These are phyloP conservation scores for Cladopsammia gracilis DNA, from an alignment of 64 coral and sea anemone genomes.

Conservation along the genomic window DNA sequence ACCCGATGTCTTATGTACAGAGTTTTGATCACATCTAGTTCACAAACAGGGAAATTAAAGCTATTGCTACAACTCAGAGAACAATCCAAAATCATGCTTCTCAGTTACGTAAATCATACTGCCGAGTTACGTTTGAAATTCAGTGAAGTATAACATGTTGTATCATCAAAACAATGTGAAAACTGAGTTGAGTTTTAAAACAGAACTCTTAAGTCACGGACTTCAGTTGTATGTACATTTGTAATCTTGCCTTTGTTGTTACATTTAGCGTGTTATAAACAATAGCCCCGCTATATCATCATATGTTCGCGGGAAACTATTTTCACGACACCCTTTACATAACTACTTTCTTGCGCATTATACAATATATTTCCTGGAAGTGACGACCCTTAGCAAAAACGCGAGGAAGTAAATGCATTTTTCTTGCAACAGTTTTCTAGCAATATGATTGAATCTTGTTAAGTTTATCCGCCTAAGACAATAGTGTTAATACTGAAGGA, in stretches of 20 bases:
- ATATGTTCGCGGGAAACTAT: not conserved
- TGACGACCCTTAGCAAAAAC: not conserved
- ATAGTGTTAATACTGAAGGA: not conserved
- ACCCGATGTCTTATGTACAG: too few relatives aligned
- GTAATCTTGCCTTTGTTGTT: not conserved
- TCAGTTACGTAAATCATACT: too few relatives aligned
- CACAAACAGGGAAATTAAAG: too few relatives aligned
- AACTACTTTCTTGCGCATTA: too few relatives aligned
- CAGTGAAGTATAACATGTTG: too few relatives aligned
- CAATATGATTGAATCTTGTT: not conserved
- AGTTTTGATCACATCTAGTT: too few relatives aligned
- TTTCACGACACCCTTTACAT: too few relatives aligned
- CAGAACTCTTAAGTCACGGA: not conserved
- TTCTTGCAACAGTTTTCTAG: not conserved
- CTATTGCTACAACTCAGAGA: too few relatives aligned
- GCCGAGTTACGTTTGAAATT: too few relatives aligned
- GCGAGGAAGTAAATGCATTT: not conserved
- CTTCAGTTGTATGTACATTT: not conserved
- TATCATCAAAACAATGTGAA: too few relatives aligned
- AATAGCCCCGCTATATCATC: not conserved
- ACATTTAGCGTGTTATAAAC: not conserved
- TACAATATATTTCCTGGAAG: too few relatives aligned
- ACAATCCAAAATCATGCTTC: too few relatives aligned
- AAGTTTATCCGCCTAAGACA: slow-evolving; percentile 12
- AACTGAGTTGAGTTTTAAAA: not conserved